A percentile compares a stretch with the other conserved stretches of the same genome.
Evolutionary conservation across 2,113 vertebrate genomes (phyloP).

Genomic region (Pimephales promelas): DNA sequence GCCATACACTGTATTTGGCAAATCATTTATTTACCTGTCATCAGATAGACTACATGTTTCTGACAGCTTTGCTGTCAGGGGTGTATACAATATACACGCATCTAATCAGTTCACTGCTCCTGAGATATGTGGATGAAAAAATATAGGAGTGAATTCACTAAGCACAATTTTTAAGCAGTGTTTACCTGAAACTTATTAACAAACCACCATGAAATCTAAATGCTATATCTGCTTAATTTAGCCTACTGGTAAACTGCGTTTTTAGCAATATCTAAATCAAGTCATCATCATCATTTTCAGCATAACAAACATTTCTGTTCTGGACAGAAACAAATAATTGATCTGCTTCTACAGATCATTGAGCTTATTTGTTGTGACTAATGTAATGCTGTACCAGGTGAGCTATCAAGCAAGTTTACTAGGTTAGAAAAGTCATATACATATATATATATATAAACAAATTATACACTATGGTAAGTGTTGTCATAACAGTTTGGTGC

Average conservation of each 20-base stretch:
- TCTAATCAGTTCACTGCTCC: background rate
- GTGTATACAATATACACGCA: background rate
- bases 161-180: background rate
- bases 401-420: background rate
- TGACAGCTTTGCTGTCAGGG: slow-evolving; percentile 16
- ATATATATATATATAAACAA: too few relatives aligned
- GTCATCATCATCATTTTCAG: too few relatives aligned
- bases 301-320: too few relatives aligned
- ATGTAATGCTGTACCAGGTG: background rate
- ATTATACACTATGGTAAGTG: background rate
- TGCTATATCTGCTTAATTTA: background rate
- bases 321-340: too few relatives aligned
- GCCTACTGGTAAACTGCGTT: background rate
- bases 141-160: background rate
- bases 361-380: background rate
- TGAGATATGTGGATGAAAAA: background rate
- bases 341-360: background rate
- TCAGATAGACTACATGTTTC: slow-evolving; percentile 4
- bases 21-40: slow-evolving; percentile 10
- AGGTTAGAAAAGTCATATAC: background rate
- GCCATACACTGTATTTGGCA: background rate
- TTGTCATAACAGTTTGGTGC: background rate
- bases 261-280: background rate
- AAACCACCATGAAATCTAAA: background rate
- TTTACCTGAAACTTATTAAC: background rate